Base-by-base conservation (phyloP, 30 jellyfish, hydroid and myxozoan genomes). In the Nemopilema nomurai region DNA sequence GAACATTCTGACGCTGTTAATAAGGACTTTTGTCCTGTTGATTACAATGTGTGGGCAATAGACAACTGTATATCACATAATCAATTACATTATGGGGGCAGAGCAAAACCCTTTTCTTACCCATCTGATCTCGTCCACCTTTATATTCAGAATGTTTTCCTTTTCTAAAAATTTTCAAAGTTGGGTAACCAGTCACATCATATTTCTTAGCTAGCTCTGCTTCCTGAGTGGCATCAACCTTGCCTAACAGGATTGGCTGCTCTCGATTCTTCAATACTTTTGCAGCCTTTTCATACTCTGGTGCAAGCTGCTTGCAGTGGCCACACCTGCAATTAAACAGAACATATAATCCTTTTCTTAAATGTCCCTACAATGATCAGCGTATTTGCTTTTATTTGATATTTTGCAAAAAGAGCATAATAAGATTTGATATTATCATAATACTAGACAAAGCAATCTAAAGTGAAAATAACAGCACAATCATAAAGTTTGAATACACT, bases 251-350 rank as follows among this genome's bases (percentile, higher is more conserved):
- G 26, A 95, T 87, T 75, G 97, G 97, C 28, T 49, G 82, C 20
- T 95, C 96, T 1, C 90, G 79, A 19, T 71, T 76, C 67, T 95
- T 87, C 29, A 95, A 62, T 19, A 49, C 81, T 49, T 79, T 77
- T n/a, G 97, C 99, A 33, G 99, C 99, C 80, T 95, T 95, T 70
- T 95, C 99, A 72, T 91, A 96, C 52, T 81, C 96, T 75, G 99
- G 99, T 7, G 97, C 99, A 23, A 95, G 81, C 52, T 79, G 71
- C 68, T 95, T 95, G 73, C 99, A 95, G 71, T 95, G 99, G 0
- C 99, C 99, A 86, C 99, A 95, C 96, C 99, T 94, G 30, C 16
- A 78, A 30, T 13, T 13, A 41, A 41, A 41, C 6, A 13, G 57
- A 6, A 41, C 13, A 6, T 41, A 3, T 41, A 41, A 13, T 3